A percentile compares a stretch with the other conserved stretches of the same genome.
phyloP scores from a whole-genome alignment of 2,113 vertebrate species.

The Sterrhoptilus dennistouni region DNA sequence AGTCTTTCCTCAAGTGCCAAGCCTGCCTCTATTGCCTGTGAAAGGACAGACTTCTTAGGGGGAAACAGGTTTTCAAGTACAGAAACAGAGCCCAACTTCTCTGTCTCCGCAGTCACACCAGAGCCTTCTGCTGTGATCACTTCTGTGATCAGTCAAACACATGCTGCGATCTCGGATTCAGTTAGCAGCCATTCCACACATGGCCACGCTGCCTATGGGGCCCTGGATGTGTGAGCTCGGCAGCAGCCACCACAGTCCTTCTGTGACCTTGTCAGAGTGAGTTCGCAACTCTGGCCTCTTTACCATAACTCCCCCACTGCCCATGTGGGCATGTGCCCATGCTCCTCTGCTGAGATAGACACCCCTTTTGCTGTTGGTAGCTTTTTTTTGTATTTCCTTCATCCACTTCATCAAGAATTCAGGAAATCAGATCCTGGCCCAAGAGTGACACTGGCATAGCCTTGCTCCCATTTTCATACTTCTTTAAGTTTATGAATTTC shows the following conservation, averaged over 20 bases:
- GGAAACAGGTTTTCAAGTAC: neutral
- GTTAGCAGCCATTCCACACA: fast-evolving
- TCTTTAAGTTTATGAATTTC: neutral
- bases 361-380: neutral
- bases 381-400: neutral
- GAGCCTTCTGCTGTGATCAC: neutral
- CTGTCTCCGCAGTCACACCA: neutral
- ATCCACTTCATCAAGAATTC: neutral
- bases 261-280: fast-evolving
- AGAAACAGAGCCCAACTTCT: neutral
- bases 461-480: neutral
- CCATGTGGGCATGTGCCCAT: no score
- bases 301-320: neutral
- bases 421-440: neutral
- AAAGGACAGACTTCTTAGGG: neutral
- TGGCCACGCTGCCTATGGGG: fast-evolving
- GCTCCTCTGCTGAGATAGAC: neutral
- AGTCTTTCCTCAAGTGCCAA: neutral
- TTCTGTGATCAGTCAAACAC: neutral
- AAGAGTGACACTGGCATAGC: neutral
- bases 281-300: neutral
- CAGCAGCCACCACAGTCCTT: neutral
- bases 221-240: fast-evolving
- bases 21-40: neutral
- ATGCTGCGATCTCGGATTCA: fast-evolving